A percentile compares a stretch with the other conserved stretches of the same genome.
Evolutionary conservation across 2,888 invertebrate species (phyloP).

Genomic region (Schizaphis graminum): DNA sequence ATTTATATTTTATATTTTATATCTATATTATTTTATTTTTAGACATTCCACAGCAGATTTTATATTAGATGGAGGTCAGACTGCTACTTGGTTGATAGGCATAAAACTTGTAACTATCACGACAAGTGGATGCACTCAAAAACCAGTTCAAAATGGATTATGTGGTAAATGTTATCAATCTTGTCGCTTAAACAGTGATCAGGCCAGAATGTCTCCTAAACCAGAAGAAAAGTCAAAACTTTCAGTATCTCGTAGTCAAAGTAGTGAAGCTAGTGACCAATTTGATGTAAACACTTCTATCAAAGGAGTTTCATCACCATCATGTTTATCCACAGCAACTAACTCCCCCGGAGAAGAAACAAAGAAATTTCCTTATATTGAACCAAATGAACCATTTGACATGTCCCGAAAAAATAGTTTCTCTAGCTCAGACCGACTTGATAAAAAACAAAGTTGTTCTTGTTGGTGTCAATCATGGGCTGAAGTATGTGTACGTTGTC

Average conservation of each 20-base stretch:
- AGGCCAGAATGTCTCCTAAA: constrained; percentile 68
- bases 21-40: constrained; percentile 66
- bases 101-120: constrained; percentile 93
- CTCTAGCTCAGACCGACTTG: constrained; percentile 57
- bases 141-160: constrained; percentile 85
- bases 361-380: constrained; percentile 49
- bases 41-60: constrained; percentile 88
- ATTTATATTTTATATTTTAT: neutral
- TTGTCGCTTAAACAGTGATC: constrained; percentile 71
- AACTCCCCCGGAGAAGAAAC: constrained; percentile 57
- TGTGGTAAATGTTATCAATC: constrained; percentile 86
- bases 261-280: constrained; percentile 60
- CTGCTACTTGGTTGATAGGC: constrained; percentile 91
- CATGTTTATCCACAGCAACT: constrained; percentile 54
- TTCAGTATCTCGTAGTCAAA: constrained; percentile 59
- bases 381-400: constrained; percentile 53
- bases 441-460: constrained; percentile 73
- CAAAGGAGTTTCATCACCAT: constrained; percentile 52
- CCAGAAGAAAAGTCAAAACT: constrained; percentile 65
- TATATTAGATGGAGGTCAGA: constrained; percentile 84
- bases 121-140: constrained; percentile 90
- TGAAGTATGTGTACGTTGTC: constrained; percentile 87
- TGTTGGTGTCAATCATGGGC: constrained; percentile 97
- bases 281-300: constrained; percentile 44
- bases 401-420: constrained; percentile 55